These are phyloP conservation scores for Thamnaconus septentrionalis DNA, from an alignment of 2,113 vertebrate species.

Conservation along the genomic window DNA sequence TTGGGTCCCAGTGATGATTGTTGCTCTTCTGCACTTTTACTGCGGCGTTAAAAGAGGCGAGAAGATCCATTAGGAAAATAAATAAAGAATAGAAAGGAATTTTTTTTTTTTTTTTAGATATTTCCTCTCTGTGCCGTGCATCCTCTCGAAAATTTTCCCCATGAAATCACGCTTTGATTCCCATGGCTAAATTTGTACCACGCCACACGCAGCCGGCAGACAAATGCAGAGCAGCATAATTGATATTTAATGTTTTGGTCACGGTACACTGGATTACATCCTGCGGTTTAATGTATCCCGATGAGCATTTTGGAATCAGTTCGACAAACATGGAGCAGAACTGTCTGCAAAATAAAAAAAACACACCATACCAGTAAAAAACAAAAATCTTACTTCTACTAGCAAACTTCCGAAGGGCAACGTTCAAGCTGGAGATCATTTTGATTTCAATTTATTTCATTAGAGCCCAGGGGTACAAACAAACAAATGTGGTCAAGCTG, in stretches of 20 bases:
- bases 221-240: slow-evolving; percentile 49
- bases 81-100: too few relatives aligned
- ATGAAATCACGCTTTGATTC: slow-evolving; percentile 39
- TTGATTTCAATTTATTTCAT: slow-evolving; percentile 51
- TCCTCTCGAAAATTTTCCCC: slow-evolving; percentile 18
- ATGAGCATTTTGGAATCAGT: slow-evolving; percentile 39
- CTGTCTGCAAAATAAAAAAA: background rate
- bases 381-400: slow-evolving; percentile 70
- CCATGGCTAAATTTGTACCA: slow-evolving; percentile 47
- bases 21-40: slow-evolving; percentile 94
- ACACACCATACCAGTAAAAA: background rate
- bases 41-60: slow-evolving; percentile 62
- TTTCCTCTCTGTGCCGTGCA: background rate
- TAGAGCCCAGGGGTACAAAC: slow-evolving; percentile 5
- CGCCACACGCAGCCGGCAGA: slow-evolving; percentile 32
- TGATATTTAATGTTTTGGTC: slow-evolving; percentile 66
- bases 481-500: slow-evolving; percentile 6
- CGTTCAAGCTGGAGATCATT: slow-evolving; percentile 62
- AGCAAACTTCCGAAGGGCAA: slow-evolving; percentile 61
- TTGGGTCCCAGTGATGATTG: slow-evolving; percentile 90
- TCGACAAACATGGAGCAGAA: slow-evolving; percentile 4
- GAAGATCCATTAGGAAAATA: slow-evolving; percentile 13
- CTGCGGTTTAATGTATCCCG: slow-evolving; percentile 48
- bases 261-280: slow-evolving; percentile 46
- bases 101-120: too few relatives aligned